Evolutionary conservation across 2,888 invertebrate genomes (phyloP), one percentile per base, ranked within the genome.

Genomic region (Pseudolycoriella hygida): DNA sequence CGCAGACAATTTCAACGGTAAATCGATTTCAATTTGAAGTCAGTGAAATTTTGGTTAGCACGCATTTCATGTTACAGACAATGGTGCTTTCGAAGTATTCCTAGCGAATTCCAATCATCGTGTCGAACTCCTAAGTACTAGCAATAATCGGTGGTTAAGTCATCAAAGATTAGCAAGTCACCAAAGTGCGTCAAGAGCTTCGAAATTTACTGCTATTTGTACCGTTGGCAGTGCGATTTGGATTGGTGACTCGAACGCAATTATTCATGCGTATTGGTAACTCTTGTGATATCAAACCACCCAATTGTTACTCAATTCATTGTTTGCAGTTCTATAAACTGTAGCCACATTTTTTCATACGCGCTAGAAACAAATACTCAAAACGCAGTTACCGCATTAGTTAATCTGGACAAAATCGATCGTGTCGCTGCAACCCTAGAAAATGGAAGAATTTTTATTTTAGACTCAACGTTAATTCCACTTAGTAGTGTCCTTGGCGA

Each of bases 241-340:
- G 94, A 75, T 92, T 53, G 93, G 92, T 0, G 93, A 94, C 67
- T 80, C 79, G 42, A 70, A 75, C 2, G 92, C 90, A n/a, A 76
- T 80, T 50, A 73, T 96, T 48, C 81, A 84, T 53, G 81, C 88
- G 1, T 92, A 85, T 59, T 74, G 77, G 77, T 76, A 55, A 68
- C 68, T 31, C 38, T n/a, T n/a, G n/a, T 42, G 12, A 10, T 4
- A 38, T 12, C 38, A 11, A n/a, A 19, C 11, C 19, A 3, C 5
- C 19, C 30, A 14, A 38, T 43, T 18, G 18, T 31, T 42, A 41
- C 30, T 31, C 44, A 14, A 5, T 42, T 37, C 44, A 32, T 30
- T n/a, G 2, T 30, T 54, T 48, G 18, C 52, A 73, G 74, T 50
- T 69, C 69, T 40, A 60, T 64, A 30, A 74, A 71, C 58, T 76